Evolutionary conservation across 2,888 invertebrate genomes (phyloP).

Genomic region (Agrotis segetum): DNA sequence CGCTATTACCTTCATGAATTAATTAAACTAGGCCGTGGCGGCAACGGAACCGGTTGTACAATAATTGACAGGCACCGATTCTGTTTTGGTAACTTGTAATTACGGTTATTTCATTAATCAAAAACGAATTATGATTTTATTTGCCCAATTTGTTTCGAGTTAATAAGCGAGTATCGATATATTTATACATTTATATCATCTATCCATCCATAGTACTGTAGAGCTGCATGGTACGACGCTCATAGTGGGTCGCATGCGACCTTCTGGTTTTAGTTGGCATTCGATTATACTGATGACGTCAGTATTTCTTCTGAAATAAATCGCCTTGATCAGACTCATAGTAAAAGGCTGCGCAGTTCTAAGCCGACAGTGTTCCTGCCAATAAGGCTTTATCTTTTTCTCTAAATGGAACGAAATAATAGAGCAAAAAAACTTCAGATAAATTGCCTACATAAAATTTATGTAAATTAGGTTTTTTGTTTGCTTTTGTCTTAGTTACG

Average conservation of each 20-base stretch:
- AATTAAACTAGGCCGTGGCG: conserved; percentile 54
- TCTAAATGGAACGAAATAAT: conserved; percentile 38
- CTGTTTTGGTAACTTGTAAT: conserved; percentile 48
- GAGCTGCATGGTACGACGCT: conserved; percentile 26
- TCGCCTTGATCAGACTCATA: conserved; percentile 80
- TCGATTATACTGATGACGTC: conserved; percentile 80
- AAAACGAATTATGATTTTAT: conserved; percentile 23
- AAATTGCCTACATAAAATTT: conserved; percentile 32
- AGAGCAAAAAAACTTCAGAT: conserved; percentile 37
- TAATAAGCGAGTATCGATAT: conserved; percentile 7
- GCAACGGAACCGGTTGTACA: conserved; percentile 58
- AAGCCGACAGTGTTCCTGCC: conserved; percentile 16
- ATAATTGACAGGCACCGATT: conserved; percentile 45
- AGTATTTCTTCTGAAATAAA: conserved; percentile 78
- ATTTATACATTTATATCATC: not conserved
- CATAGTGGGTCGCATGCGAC: conserved; percentile 76
- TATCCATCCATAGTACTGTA: conserved; percentile 4
- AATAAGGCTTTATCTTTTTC: conserved; percentile 37
- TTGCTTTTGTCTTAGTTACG: conserved; percentile 13
- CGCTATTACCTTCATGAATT: conserved; percentile 54
- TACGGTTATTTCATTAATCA: conserved; percentile 56
- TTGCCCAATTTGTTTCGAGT: conserved; percentile 28
- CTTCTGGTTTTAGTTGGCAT: conserved; percentile 80
- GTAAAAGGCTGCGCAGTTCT: conserved; percentile 55
- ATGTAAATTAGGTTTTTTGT: conserved; percentile 44